phyloP scores from a whole-genome alignment of 2,113 vertebrate genomes.

The Oncorhynchus kisutch region DNA sequence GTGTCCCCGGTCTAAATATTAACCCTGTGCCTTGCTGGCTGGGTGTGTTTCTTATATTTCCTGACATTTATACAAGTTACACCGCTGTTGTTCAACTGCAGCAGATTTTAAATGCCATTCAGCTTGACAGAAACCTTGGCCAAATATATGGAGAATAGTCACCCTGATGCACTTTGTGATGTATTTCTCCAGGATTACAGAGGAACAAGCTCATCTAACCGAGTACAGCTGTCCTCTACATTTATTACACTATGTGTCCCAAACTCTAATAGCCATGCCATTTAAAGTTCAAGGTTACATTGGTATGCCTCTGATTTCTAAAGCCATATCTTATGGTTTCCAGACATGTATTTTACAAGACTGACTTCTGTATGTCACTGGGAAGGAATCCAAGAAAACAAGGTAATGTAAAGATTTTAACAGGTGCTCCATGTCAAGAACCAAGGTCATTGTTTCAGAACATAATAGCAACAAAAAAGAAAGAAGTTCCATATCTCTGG shows the following conservation, averaged over 20 bases:
- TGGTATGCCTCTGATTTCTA: constrained; percentile 15
- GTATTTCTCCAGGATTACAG: not conserved
- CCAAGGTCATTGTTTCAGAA: constrained; percentile 30
- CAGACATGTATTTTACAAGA: constrained; percentile 48
- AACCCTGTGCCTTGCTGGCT: not conserved
- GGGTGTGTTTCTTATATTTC: too few species aligned
- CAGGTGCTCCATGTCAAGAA: constrained; percentile 42
- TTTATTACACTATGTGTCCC: constrained; percentile 5
- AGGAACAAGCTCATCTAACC: not conserved
- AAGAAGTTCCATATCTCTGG: constrained; percentile 1
- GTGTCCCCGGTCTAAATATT: not conserved
- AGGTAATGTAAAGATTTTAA: constrained; percentile 26
- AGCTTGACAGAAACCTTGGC: not conserved
- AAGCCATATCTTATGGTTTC: constrained; percentile 44
- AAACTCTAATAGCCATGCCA: not conserved
- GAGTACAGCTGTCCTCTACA: not conserved
- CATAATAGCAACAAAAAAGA: constrained; percentile 38
- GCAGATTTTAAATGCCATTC: not conserved
- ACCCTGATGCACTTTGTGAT: not conserved
- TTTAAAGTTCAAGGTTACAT: constrained; percentile 40
- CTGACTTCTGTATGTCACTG: constrained; percentile 50
- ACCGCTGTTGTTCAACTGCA: not conserved
- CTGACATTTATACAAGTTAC: too few species aligned
- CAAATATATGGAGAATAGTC: not conserved
- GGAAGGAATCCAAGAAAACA: constrained; percentile 60